Evolutionary conservation across 2,113 vertebrate species (phyloP).

Genomic region (Cinclus mexicanus): DNA sequence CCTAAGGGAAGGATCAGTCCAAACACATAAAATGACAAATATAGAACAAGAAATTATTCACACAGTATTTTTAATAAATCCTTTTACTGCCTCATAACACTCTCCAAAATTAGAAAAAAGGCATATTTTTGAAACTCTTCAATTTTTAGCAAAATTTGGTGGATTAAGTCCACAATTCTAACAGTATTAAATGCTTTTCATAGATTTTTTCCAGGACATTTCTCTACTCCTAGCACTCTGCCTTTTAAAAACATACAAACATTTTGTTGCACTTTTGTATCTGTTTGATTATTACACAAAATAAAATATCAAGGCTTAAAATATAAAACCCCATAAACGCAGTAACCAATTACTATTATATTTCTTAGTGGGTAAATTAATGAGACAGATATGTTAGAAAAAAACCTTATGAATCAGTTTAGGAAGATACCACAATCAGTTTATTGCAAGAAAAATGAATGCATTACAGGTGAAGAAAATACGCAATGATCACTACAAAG

Average conservation of each 20-base stretch:
- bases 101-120: not conserved
- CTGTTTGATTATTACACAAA: not conserved
- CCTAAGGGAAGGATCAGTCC: constrained; percentile 57
- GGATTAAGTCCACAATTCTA: not conserved
- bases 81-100: not conserved
- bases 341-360: constrained; percentile 22
- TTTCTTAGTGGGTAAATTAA: constrained; percentile 29
- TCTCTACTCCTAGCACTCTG: not conserved
- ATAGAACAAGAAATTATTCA: constrained; percentile 53
- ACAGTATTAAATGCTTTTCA: not conserved
- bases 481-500: constrained; percentile 53
- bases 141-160: not conserved
- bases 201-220: not conserved
- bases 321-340: not conserved
- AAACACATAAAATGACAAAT: constrained; percentile 63
- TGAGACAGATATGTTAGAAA: constrained; percentile 36
- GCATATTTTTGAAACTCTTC: not conserved
- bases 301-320: not conserved
- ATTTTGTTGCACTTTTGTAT: not conserved
- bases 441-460: constrained; percentile 45
- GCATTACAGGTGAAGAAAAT: constrained; percentile 44
- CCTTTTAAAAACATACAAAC: not conserved
- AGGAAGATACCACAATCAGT: constrained; percentile 46
- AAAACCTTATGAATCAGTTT: constrained; percentile 17
- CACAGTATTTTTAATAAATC: not conserved